Base-by-base conservation (phyloP, 2,888 invertebrate species). In the Rhyacophila evoluta region DNA sequence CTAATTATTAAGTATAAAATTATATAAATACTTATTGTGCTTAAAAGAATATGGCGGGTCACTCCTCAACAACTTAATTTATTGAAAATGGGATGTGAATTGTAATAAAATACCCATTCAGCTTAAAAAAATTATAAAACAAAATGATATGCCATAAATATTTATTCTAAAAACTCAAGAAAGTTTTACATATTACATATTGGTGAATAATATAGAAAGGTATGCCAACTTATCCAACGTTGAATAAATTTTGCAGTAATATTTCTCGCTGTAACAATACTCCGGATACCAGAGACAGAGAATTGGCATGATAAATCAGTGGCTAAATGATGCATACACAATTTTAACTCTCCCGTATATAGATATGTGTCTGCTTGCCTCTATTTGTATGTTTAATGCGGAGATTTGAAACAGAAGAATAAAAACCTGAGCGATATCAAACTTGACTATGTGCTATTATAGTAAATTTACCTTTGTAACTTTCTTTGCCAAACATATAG, bases 321-420 rank as follows among this genome's bases (percentile, higher is more conserved):
- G 75, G 69, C 39, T 81, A 81, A 81, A 81, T 81, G 81, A 81
- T 81, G 81, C 81, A 81, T 81, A 78, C 81, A 79, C 55, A 81
- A 81, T 81, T 81, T 79, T 75, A 78, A 79, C 69, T 75, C 69
- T 76, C 25, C 78, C 74, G 68, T 79, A 70, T 79, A 74, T 77
- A 41, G 77, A 74, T 77, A 37, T 55, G 70, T 75, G 75, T 41
- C 75, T 75, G 75, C 71, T 70, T 75, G 75, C 70, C 33, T 75
- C 39, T 55, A 1, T 12, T 19, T 55, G 55, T 55, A 25, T 19
- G 55, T 25, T 55, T 55, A 55, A 55, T 55, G 55, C n/a, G 39
- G 72, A 76, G 36, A 71, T 71, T 71, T 37, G 36, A 71, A 71
- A 71, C 37, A 71, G 19, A 33, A 19, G 71, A 71, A 71, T 36